Evolutionary conservation across 2,797 vertebrate genomes (phyloP), one percentile per base, ranked within the genome.

Genomic region (Crocidura indochinensis): DNA sequence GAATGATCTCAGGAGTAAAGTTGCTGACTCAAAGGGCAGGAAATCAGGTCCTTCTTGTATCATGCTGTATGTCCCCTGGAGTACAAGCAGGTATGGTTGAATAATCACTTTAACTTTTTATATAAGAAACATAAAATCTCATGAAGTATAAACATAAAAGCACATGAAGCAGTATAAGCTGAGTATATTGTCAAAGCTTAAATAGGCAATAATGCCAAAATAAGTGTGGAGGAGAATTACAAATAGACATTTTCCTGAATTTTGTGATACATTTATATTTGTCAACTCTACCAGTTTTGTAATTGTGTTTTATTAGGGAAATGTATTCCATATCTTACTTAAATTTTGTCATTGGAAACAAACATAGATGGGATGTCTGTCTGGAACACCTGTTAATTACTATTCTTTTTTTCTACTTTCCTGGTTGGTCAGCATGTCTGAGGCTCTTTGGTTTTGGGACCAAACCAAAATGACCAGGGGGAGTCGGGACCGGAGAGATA

Each of bases 71-170:
- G 56, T 17, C 15, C 56, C 19, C 56, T 20, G 56, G 56, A 60
- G 51, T 47, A 62, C 8, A 15, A 75, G 47, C 17, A 73, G 27
- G 38, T 76, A 93, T 86, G 31, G 65, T 2, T 64, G 49, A 85
- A 67, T 85, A 46, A 65, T 78, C 26, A 71, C 92, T 85, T 44
- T 78, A 83, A 75, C 72, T 65, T 65, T 85, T 88, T 60, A 88
- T 60, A 26, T 51, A 68, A 47, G 62, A 72, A 83, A 72, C 69
- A n/a, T n/a, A 38, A 38, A 38, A 38, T 38, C 38, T 38, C 38
- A 38, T 38, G 38, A 38, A 38, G 38, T 5, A 38, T 38, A 38
- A 38, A 38, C 38, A 38, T 46, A 84, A 78, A 83, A 67, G 22
- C 5, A 72, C 27, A 17, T n/a, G 15, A 85, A 91, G 19, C 71